Conservation (phyloP, 2,113 vertebrate genomes). For the Callorhinus ursinus region DNA sequence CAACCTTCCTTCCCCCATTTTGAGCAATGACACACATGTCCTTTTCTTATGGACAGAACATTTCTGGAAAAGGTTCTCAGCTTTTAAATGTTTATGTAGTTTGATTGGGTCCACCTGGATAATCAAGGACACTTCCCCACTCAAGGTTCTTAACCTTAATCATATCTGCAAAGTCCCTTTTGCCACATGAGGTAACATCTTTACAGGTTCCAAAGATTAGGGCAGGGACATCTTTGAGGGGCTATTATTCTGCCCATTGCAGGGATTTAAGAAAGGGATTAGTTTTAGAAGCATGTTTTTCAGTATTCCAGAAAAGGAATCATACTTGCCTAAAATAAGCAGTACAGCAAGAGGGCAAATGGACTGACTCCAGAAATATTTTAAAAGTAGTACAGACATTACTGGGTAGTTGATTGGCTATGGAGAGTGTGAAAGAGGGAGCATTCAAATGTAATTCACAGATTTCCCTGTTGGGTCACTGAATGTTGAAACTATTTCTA, state of each 20-base stretch:
- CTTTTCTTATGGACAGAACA: background rate
- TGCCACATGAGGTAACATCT: background rate
- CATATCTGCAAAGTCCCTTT: background rate
- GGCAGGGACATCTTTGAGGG: background rate
- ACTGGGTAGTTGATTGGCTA: background rate
- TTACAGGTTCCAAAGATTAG: background rate
- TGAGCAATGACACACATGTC: background rate
- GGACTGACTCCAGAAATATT: background rate
- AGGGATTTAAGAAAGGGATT: background rate
- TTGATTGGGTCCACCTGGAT: background rate
- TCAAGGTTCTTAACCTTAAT: background rate
- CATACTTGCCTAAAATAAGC: background rate
- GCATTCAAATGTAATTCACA: background rate
- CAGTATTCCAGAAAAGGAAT: background rate
- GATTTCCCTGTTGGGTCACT: background rate
- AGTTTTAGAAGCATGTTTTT: background rate
- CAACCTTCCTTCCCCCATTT: background rate
- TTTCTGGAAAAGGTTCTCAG: background rate
- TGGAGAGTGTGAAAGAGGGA: background rate
- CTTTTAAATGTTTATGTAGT: background rate
- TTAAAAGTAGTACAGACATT: background rate
- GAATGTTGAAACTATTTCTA: background rate
- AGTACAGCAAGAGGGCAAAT: background rate
- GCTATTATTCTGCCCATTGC: background rate
- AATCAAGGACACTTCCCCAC: background rate